Evolutionary conservation across 2,797 vertebrate species (phyloP).

Genomic region (Cynopterus sphinx): DNA sequence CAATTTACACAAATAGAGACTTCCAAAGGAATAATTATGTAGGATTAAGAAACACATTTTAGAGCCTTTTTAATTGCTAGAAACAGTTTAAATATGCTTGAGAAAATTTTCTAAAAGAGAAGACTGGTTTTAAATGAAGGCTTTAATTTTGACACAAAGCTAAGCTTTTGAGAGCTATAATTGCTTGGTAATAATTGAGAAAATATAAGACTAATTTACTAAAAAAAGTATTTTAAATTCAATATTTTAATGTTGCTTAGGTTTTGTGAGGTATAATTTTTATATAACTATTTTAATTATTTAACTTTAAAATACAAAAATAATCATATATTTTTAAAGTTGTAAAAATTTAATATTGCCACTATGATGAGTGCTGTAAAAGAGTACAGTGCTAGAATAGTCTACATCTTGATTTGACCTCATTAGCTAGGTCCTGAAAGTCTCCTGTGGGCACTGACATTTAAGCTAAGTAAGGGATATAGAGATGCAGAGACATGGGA

Average conservation of each 20-base stretch:
- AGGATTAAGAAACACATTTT: slow-evolving; percentile 9
- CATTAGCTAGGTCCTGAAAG: not conserved
- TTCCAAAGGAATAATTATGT: not conserved
- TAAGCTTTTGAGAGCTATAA: not conserved
- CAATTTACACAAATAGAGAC: slow-evolving; percentile 60
- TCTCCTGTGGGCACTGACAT: not conserved
- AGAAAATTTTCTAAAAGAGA: not conserved
- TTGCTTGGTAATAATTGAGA: not conserved
- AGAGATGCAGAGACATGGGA: not conserved
- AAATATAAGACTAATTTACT: not conserved
- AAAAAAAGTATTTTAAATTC: slow-evolving; percentile 26
- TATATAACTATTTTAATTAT: slow-evolving; percentile 6
- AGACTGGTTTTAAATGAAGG: not conserved
- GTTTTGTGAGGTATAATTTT: not conserved
- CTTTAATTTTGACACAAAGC: slow-evolving; percentile 40
- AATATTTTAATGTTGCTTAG: not conserved
- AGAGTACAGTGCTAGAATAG: not conserved
- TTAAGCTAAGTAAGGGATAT: not conserved
- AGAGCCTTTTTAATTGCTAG: not conserved
- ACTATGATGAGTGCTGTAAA: not conserved
- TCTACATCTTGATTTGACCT: not conserved
- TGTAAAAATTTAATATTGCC: not conserved
- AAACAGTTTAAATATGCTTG: slow-evolving; percentile 33
- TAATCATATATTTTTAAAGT: not conserved
- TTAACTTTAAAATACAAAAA: not conserved